Conservation (phyloP, 92 coral and sea anemone genomes). For the Phenganax subtilis region DNA sequence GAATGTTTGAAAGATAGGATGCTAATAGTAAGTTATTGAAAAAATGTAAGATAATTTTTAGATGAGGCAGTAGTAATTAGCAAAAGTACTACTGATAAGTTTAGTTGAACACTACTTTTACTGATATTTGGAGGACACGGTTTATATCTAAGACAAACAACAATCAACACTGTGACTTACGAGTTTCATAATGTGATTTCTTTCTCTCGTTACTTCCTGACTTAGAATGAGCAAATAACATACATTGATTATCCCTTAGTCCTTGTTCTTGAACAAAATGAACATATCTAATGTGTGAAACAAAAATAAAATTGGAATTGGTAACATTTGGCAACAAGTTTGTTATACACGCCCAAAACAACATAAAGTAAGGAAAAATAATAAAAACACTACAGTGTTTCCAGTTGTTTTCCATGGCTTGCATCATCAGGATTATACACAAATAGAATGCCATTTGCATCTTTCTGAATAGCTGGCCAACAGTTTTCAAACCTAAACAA, state of each 20-base stretch:
- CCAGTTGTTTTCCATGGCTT: conserved; percentile 90
- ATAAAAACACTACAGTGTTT: conserved; percentile 66
- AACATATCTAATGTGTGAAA: background rate
- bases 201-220: conserved; percentile 68
- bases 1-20: conserved; percentile 66
- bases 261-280: conserved; percentile 87
- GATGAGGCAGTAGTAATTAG: background rate
- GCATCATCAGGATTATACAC: conserved; percentile 90
- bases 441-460: conserved; percentile 81
- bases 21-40: conserved; percentile 46
- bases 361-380: background rate
- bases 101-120: no score
- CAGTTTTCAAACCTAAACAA: conserved; percentile 79
- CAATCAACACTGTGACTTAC: conserved; percentile 51
- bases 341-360: no score
- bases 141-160: background rate
- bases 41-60: background rate
- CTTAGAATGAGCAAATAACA: conserved; percentile 82
- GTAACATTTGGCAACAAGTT: background rate
- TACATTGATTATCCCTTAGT: conserved; percentile 83
- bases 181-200: conserved; percentile 52
- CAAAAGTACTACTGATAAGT: no score
- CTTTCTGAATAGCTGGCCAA: conserved; percentile 99
- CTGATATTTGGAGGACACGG: no score
- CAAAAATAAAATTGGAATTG: background rate